These are phyloP conservation scores for Drosophila pandora DNA, from an alignment of 1,140 invertebrate genomes.

Conservation along the genomic window DNA sequence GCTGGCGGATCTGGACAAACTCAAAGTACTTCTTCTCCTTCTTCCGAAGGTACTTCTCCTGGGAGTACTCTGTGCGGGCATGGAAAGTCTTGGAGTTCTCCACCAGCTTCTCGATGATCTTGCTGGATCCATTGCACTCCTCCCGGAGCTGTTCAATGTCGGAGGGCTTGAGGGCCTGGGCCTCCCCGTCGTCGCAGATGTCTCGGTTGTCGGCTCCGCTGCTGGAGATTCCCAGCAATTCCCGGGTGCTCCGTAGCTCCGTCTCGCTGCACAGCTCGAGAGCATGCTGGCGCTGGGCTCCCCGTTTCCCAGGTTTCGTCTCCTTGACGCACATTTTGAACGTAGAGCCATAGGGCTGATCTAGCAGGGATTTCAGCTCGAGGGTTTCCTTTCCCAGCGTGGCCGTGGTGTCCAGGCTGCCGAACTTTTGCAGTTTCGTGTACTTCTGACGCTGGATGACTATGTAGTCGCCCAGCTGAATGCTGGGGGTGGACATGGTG, in stretches of 20 bases:
- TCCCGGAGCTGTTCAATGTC: conserved; percentile 92
- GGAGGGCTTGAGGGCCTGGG: conserved; percentile 91
- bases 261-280: conserved; percentile 86
- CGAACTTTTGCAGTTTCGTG: conserved; percentile 90
- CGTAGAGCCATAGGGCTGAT: conserved; percentile 90
- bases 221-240: conserved; percentile 85
- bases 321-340: conserved; percentile 90
- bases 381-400: conserved; percentile 89
- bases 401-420: conserved; percentile 86
- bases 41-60: conserved; percentile 97
- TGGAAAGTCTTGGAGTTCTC: conserved; percentile 95
- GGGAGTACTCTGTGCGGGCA: conserved; percentile 95
- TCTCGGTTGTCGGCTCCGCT: conserved; percentile 93
- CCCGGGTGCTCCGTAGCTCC: conserved; percentile 83
- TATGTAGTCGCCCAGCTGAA: conserved; percentile 88
- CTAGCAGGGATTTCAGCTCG: conserved; percentile 88
- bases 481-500: conserved; percentile 34
- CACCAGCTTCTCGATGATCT: conserved; percentile 94
- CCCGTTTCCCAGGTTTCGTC: conserved; percentile 55
- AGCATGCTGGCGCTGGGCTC: conserved; percentile 85
- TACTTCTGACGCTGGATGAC: conserved; percentile 90
- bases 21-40: conserved; percentile 96
- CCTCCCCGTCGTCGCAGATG: conserved; percentile 92
- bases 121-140: conserved; percentile 89
- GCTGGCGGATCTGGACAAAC: conserved; percentile 89